Evolutionary conservation across 2,113 vertebrate species (phyloP), one percentile per base, ranked within the genome.

Genomic region (Romanogobio albipinnatus): DNA sequence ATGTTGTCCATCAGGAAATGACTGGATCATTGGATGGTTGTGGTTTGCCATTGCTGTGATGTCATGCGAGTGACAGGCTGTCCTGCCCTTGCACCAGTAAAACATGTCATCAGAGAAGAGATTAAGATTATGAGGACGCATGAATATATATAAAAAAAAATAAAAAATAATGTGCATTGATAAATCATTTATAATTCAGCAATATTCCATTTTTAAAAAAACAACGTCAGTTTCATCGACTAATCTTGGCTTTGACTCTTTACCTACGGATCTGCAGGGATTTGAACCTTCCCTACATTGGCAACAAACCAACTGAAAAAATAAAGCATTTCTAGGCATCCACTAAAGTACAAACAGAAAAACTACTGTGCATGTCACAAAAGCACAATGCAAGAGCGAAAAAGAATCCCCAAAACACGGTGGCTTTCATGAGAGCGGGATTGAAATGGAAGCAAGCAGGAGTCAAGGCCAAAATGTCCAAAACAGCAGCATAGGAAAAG

Each of bases 381-480:
- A 74, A 26, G 33, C 77, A 24, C 70, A 51, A 78, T 4, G 14
- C 4, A 68, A 64, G n/a, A 33, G 49, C 10, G 9, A 19, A 74
- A 83, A 70, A 85, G 56, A 75, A 88, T 76, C 26, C 47, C 51
- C 19, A 77, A 76, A 85, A 77, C 76, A 86, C 87, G 78, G 66
- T 62, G 61, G 85, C 82, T 76, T 76, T 84, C 83, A 76, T 26
- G 66, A 88, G 75, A 79, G 43, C 14, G 13, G 49, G 77, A 78
- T 53, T 53, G 47, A 82, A 84, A 86, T 62, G 56, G 71, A 77
- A 86, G 68, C 51, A 59, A 10, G 36, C 39, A 26, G 62, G 2
- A 81, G 56, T 61, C 76, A 64, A 84, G 77, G 84, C 76, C 85
- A 76, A 88, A 86, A 84, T 53, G 49, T 71, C 62, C 47, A 76